Base-by-base conservation (phyloP, 2,888 invertebrate genomes). In the Prosapia bicincta region DNA sequence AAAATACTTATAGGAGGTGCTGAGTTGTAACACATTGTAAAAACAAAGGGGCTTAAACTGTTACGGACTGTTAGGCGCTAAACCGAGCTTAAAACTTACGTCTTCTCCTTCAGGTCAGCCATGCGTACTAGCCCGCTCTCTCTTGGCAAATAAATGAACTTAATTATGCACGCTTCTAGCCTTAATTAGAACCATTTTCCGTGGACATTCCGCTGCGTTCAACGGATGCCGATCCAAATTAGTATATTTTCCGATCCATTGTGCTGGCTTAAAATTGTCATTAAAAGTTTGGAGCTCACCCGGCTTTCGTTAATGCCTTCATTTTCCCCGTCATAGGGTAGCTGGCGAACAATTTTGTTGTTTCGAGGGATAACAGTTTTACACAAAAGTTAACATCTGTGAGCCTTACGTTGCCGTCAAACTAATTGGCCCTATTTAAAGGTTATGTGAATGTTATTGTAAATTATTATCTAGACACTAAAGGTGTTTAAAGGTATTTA, bases 211-310 rank as follows among this genome's bases (percentile, higher is more conserved):
- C 74, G 65, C 30, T 65, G 28, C 69, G 54, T 54, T 54, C 74
- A 43, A 65, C 20, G 69, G 74, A 74, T 69, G 69, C 69, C 74
- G 69, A 74, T 74, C 69, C 65, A 69, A 74, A 69, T 69, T 74
- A 74, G 69, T 69, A 74, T 74, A 69, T 74, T 74, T 74, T 74
- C 74, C 66, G 65, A 74, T 28, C 74, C 74, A 74, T 74, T 69
- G 65, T 65, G 15, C 23, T 25, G 69, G 74, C 32, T 69, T 74
- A 28, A 74, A 74, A 26, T 74, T 26, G 74, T 65, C 69, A 69
- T 74, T 74, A 69, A 74, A 74, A 74, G 74, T 74, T 74, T 54
- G 20, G 54, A 38, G 30, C 20, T n/a, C 28, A 20, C 54, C 67
- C 65, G 65, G 32, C 26, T 74, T 69, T 74, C 69, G n/a, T 32